A percentile compares a stretch with the other conserved stretches of the same genome.
These are phyloP conservation scores for Spisula subtruncata DNA, from an alignment of 2,888 invertebrate genomes.

Conservation along the genomic window DNA sequence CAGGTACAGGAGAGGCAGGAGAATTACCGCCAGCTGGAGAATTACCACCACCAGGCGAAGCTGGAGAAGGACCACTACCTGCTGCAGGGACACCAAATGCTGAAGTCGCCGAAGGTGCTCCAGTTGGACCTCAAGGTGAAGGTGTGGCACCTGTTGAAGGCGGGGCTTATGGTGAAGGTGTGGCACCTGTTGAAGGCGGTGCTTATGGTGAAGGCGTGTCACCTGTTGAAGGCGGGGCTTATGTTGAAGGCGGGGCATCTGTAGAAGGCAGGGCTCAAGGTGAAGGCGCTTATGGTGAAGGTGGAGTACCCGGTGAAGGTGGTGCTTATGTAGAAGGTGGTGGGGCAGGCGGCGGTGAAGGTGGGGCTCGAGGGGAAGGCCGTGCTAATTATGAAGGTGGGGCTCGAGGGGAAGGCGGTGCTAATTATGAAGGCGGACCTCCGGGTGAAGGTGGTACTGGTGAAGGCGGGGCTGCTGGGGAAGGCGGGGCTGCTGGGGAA, in stretches of 20 bases:
- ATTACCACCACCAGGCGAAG: not conserved
- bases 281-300: not conserved
- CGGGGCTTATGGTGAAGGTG: not conserved
- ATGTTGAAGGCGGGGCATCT: not conserved
- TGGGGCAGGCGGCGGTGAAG: not conserved
- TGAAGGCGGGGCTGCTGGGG: not conserved
- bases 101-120: not conserved
- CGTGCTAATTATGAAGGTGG: not conserved
- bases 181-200: not conserved
- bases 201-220: not conserved
- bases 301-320: not conserved
- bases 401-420: not conserved
- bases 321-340: not conserved
- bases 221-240: not conserved
- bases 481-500: no score
- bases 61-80: not conserved
- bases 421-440: not conserved
- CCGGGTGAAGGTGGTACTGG: not conserved
- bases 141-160: not conserved
- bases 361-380: not conserved
- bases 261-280: not conserved
- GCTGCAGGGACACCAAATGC: not conserved
- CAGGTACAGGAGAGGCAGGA: not conserved
- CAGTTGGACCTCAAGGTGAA: not conserved
- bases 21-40: not conserved